Conservation (phyloP, 2,888 invertebrate species). For the Kryphioiulus occultus region DNA sequence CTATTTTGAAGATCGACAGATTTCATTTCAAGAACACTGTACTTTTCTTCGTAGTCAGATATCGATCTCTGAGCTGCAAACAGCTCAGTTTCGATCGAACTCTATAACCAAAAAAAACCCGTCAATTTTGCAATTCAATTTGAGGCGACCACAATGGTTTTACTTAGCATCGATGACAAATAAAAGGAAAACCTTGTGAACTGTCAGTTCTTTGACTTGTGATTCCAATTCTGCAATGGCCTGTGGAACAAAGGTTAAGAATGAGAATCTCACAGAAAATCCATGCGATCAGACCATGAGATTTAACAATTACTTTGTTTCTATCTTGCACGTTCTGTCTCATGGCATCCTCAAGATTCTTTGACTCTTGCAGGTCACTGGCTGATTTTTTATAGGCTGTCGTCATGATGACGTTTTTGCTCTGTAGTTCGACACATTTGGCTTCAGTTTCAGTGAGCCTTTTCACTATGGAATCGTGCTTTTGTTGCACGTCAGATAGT, state of each 20-base stretch:
- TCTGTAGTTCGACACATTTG: neutral
- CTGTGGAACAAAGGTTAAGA: neutral
- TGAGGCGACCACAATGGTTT: too few relatives aligned
- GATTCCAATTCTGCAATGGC: neutral
- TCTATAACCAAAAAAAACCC: too few relatives aligned
- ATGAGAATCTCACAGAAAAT: neutral
- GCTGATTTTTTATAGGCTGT: neutral
- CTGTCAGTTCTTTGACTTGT: conserved; percentile 21
- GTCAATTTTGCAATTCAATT: too few relatives aligned
- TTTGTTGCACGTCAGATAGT: neutral
- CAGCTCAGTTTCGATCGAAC: conserved; percentile 54
- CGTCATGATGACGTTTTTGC: neutral
- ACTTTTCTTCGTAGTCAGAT: conserved; percentile 54
- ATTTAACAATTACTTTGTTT: too few relatives aligned
- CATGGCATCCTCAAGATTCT: neutral
- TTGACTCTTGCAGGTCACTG: neutral
- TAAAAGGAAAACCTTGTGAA: conserved; percentile 27
- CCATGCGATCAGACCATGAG: too few relatives aligned
- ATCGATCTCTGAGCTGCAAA: conserved; percentile 56
- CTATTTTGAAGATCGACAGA: conserved; percentile 43
- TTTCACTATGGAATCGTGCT: neutral
- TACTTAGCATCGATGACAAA: too few relatives aligned
- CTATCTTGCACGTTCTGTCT: neutral
- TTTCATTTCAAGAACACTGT: conserved; percentile 12
- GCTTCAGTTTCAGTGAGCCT: neutral